These are phyloP conservation scores for Callaeas wilsoni DNA, from an alignment of 2,113 vertebrate species.

Conservation along the genomic window DNA sequence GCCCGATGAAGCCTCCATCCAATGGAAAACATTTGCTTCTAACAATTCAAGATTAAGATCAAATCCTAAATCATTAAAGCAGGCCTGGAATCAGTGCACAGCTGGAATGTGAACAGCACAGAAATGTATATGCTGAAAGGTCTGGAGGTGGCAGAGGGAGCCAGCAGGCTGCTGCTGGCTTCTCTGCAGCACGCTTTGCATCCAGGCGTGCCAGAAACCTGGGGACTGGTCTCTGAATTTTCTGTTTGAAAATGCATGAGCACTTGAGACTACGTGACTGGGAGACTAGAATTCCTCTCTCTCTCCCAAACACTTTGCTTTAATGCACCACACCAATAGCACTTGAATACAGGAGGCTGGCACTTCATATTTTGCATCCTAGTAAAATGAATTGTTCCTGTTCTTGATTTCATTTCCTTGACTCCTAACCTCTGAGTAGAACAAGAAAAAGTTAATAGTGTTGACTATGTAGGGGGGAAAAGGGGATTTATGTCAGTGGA, in stretches of 20 bases:
- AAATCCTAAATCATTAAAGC: neutral
- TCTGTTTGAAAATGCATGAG: neutral
- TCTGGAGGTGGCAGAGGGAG: fast-evolving
- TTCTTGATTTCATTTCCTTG: neutral
- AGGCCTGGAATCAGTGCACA: neutral
- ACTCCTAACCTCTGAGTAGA: neutral
- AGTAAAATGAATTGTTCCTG: neutral
- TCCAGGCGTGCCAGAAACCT: neutral
- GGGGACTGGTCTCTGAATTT: neutral
- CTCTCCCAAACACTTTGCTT: neutral
- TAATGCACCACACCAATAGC: neutral
- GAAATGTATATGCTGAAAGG: neutral
- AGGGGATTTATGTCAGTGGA: fast-evolving
- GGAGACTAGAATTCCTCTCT: neutral
- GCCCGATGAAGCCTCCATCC: neutral
- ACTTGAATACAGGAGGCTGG: neutral
- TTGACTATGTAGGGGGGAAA: neutral
- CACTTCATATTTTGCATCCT: neutral
- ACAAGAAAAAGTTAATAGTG: neutral
- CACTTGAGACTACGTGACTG: neutral
- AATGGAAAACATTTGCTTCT: neutral
- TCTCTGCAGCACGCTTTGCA: neutral
- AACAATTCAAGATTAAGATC: neutral
- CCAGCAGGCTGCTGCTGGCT: neutral
- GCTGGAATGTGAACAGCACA: neutral